Evolutionary conservation across 2,113 vertebrate genomes (phyloP).

Genomic region (Tragelaphus strepsiceros): DNA sequence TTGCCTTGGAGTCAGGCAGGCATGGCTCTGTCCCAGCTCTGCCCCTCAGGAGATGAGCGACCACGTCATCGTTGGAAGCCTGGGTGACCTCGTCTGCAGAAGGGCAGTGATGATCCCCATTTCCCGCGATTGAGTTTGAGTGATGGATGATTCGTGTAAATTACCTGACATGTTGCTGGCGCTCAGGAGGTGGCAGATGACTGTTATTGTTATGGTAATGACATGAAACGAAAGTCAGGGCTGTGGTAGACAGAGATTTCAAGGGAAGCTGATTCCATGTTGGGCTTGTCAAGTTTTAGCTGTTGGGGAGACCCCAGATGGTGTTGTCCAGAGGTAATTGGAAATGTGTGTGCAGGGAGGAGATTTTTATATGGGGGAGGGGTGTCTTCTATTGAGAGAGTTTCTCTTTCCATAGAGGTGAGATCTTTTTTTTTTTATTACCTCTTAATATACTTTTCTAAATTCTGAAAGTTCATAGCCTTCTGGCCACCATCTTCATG

Average conservation of each 20-base stretch:
- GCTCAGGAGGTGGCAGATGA: fast-evolving
- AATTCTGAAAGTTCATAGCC: neutral
- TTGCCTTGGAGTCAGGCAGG: neutral
- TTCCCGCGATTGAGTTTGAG: neutral
- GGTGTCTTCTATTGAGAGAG: neutral
- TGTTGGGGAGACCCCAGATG: neutral
- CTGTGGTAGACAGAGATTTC: neutral
- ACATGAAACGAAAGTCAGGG: neutral
- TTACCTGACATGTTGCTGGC: neutral
- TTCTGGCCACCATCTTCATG: neutral
- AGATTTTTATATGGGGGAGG: neutral
- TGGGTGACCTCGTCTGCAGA: neutral
- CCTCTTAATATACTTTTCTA: neutral
- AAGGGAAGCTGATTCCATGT: neutral
- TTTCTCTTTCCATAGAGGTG: neutral
- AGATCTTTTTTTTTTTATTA: neutral
- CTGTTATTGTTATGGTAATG: neutral
- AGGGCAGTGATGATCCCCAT: neutral
- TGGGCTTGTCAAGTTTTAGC: neutral
- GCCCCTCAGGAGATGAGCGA: neutral
- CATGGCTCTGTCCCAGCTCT: neutral
- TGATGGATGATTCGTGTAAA: neutral
- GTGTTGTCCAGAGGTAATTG: neutral
- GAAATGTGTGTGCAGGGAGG: neutral
- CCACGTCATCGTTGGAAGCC: neutral